Evolutionary conservation across 2,797 vertebrate genomes (phyloP), one percentile per base, ranked within the genome.

Genomic region (Cyclopterus lumpus): DNA sequence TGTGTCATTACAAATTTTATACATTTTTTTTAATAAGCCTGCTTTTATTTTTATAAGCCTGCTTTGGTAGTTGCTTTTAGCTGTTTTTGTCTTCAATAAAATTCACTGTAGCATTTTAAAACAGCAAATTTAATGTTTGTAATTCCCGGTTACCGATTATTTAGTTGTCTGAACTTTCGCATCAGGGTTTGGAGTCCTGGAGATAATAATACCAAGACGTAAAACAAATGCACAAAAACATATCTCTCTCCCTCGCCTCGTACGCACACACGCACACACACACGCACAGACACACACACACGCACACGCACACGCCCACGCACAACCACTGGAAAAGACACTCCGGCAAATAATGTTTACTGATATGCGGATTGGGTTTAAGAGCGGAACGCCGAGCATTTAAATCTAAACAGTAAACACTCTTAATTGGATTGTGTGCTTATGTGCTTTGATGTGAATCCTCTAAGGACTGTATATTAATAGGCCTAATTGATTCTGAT

Each of bases 371-470:
- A 90, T 89, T 87, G 86, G 79, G 81, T 81, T 86, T 89, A 88
- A 85, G 86, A 90, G 85, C 82, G 88, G 85, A 90, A 91, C 86
- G 63, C 79, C 86, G 88, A 91, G 88, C 81, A 88, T 89, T 92
- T 92, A 88, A 92, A 87, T 93, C 86, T 90, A 81, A 91, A 93
- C 88, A 88, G 90, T 92, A 92, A 94, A 93, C 93, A 91, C 88
- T 89, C 81, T 77, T 94, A 94, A 94, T 92, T 94, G 93, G 92
- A 94, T 93, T 91, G 89, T 91, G 88, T 90, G 88, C 86, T 90
- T 90, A 86, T 85, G 89, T 76, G 91, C 92, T 93, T 90, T 92
- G 91, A 93, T 91, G 90, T 90, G 86, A 86, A 91, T 92, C 90
- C 92, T 94, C 91, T 75, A 28, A 91, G 90, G 91, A 92, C 83